Conservation (phyloP, 35 echinoderm and acorn worm genomes). For the Chiridota heheva region DNA sequence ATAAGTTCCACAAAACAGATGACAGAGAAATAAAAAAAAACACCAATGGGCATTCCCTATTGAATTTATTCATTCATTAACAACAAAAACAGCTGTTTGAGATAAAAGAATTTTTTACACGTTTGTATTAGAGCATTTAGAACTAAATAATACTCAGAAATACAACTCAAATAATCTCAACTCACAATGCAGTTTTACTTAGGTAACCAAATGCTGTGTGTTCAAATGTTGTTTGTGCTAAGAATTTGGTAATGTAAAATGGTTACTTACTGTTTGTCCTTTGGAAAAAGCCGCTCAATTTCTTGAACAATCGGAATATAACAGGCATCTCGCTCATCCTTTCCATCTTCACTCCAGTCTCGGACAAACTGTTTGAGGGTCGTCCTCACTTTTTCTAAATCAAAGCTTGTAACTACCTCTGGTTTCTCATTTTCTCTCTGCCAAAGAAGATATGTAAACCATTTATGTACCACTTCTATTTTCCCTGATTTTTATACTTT, state of each 20-base stretch:
- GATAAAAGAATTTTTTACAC: no score
- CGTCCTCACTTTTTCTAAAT: constrained; percentile 94
- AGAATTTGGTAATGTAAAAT: no score
- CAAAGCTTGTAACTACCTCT: constrained; percentile 52
- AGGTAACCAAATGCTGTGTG: not conserved
- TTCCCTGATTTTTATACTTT: not conserved
- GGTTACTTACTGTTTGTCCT: constrained; percentile 31
- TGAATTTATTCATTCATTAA: no score
- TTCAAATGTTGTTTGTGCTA: no score
- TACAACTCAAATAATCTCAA: not conserved
- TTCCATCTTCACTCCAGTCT: constrained; percentile 84
- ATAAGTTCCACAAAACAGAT: no score
- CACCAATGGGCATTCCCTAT: no score
- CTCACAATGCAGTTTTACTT: not conserved
- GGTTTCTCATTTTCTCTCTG: constrained; percentile 1
- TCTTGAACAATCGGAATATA: constrained; percentile 90
- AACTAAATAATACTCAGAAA: not conserved
- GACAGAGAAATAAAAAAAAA: no score
- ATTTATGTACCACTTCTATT: not conserved
- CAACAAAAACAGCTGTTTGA: no score
- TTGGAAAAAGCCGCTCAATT: constrained; percentile 56
- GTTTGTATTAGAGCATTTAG: not conserved
- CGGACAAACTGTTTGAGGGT: constrained; percentile 94
- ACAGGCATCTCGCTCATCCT: constrained; percentile 70
- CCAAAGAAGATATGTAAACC: not conserved